phyloP scores from a whole-genome alignment of 2,797 vertebrate genomes.

The Poecilia velifera region DNA sequence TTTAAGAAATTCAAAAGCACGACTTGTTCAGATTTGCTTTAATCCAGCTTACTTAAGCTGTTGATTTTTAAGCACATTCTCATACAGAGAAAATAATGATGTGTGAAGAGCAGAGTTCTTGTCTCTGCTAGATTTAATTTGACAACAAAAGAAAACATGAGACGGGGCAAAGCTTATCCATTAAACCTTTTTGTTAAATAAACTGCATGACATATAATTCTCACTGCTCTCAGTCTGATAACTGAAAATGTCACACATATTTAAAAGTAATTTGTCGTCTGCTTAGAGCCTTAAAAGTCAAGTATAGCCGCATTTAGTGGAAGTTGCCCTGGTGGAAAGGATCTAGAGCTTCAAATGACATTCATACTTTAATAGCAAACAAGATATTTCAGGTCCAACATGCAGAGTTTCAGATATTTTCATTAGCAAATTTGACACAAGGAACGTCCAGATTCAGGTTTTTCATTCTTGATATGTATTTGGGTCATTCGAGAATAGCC shows the following conservation, averaged over 20 bases:
- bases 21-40: constrained; percentile 2
- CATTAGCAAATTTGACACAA: neutral
- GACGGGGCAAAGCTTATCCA: constrained; percentile 1
- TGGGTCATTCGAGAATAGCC: neutral
- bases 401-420: neutral
- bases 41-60: neutral
- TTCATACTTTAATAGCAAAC: constrained; percentile 13
- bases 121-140: constrained; percentile 17
- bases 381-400: constrained; percentile 19
- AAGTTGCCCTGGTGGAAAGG: constrained; percentile 12
- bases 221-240: constrained; percentile 19
- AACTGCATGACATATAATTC: constrained; percentile 11
- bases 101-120: neutral
- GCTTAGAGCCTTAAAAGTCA: constrained; percentile 22
- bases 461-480: neutral
- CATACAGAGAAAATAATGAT: constrained; percentile 1
- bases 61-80: constrained; percentile 8
- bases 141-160: constrained; percentile 12
- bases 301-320: constrained; percentile 21
- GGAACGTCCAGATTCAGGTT: neutral
- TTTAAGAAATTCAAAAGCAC: neutral
- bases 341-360: constrained; percentile 31
- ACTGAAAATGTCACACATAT: constrained; percentile 29
- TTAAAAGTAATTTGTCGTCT: constrained; percentile 29
- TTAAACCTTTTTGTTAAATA: constrained; percentile 8